Evolutionary conservation across 1,140 invertebrate species (phyloP).

Genomic region (Schlechtendalia chinensis): DNA sequence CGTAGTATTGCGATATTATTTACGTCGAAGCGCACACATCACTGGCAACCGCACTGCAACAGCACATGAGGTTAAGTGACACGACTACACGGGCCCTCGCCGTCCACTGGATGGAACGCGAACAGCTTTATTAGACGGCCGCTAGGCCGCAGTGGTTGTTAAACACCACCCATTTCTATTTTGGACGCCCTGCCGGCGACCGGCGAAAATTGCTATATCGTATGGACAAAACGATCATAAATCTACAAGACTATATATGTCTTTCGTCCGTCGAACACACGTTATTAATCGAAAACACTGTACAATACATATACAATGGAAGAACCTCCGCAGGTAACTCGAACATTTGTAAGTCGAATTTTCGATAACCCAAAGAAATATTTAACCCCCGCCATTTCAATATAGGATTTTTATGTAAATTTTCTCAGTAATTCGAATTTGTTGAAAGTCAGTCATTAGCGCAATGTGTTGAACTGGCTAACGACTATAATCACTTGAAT

Average conservation of each 20-base stretch:
- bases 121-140: conserved; percentile 2
- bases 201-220: neutral
- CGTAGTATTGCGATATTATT: neutral
- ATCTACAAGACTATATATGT: neutral
- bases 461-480: too few relatives aligned
- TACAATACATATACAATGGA: neutral
- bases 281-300: neutral
- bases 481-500: too few relatives aligned
- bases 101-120: neutral
- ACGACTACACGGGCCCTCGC: neutral
- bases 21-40: neutral
- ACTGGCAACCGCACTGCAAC: conserved; percentile 15
- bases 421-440: too few relatives aligned
- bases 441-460: too few relatives aligned
- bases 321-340: too few relatives aligned
- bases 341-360: too few relatives aligned
- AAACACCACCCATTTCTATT: neutral
- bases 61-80: conserved; percentile 17
- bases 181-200: conserved; percentile 1
- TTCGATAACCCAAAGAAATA: too few relatives aligned
- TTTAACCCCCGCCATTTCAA: too few relatives aligned
- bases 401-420: too few relatives aligned
- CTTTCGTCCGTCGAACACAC: neutral
- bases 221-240: neutral
- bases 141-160: conserved; percentile 28